Base-by-base conservation (phyloP, 2,888 invertebrate genomes). In the Melinopterus prodromus region DNA sequence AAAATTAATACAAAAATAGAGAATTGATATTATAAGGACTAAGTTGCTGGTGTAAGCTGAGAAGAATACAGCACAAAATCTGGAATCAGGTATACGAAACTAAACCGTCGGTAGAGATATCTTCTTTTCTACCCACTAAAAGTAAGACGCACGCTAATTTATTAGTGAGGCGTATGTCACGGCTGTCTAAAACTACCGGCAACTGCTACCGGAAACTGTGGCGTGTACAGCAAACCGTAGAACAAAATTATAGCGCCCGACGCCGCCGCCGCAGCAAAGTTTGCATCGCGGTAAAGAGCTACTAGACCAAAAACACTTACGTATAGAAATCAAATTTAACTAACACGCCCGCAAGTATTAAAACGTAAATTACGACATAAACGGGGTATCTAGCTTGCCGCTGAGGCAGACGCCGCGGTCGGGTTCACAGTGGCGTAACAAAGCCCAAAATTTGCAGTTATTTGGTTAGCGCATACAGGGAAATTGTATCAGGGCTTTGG, bases 261-360 rank as follows among this genome's bases (percentile, higher is more conserved):
- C 26, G 26, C 26, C 26, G 26, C 26, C 53, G 53, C 53, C 53
- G 53, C 53, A 12, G 53, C 53, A 53, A 53, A 53, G 53, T 53
- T 53, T 53, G 53, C 53, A 12, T 9, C 7, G 53, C 53, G 12
- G 9, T 53, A 12, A 53, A 12, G 53, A 53, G 53, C 53, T 53
- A 53, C 53, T 53, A 53, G 53, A 53, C 53, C 53, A 53, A 53
- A 53, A 53, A 53, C 53, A 53, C 53, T 53, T 53, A 53, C 53
- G 53, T 53, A 53, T 53, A 53, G 53, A 53, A 53, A 53, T 53
- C 53, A 53, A 53, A 53, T 53, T 53, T 53, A 53, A 53, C 53
- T 53, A 53, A 53, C 53, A 12, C 53, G 7, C 26, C 26, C 26
- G 26, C 26, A 26, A 26, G 53, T 53, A 53, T 53, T 53, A 53